These are phyloP conservation scores for Tuberolachnus salignus DNA, from an alignment of 2,888 invertebrate species.

Conservation along the genomic window DNA sequence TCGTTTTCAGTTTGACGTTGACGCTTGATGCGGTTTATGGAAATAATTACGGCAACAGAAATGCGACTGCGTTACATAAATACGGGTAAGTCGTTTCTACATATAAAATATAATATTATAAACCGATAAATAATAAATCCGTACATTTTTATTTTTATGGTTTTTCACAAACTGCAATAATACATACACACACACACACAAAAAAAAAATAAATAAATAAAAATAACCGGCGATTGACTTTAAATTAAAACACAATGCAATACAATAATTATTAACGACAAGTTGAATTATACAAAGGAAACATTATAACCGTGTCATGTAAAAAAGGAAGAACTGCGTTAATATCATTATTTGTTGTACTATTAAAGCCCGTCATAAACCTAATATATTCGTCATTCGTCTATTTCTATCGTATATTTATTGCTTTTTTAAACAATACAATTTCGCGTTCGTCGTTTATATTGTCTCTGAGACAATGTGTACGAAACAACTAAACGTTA, in stretches of 20 bases:
- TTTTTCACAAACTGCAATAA: slow-evolving; percentile 1
- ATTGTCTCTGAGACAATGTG: background rate
- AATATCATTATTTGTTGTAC: background rate
- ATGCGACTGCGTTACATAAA: slow-evolving; percentile 38
- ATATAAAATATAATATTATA: background rate
- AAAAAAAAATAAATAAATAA: too few species aligned
- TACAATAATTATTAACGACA: slow-evolving; percentile 3
- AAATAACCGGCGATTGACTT: slow-evolving; percentile 9
- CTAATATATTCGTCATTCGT: background rate
- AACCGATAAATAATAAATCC: background rate
- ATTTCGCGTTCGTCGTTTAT: background rate
- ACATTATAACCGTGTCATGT: too few species aligned
- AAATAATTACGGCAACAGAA: slow-evolving; percentile 21
- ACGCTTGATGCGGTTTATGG: slow-evolving; percentile 27
- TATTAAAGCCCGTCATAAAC: background rate
- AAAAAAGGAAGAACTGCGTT: background rate
- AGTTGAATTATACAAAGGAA: background rate
- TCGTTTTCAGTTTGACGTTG: slow-evolving; percentile 33
- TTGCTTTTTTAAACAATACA: background rate
- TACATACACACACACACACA: too few species aligned
- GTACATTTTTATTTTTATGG: slow-evolving; percentile 1
- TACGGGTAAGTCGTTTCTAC: slow-evolving; percentile 19
- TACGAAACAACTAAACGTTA: too few species aligned
- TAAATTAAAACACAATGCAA: slow-evolving; percentile 12
- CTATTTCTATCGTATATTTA: background rate